phyloP scores from a whole-genome alignment of 2,888 invertebrate species.

The Hermaeophaga mercurialis region DNA sequence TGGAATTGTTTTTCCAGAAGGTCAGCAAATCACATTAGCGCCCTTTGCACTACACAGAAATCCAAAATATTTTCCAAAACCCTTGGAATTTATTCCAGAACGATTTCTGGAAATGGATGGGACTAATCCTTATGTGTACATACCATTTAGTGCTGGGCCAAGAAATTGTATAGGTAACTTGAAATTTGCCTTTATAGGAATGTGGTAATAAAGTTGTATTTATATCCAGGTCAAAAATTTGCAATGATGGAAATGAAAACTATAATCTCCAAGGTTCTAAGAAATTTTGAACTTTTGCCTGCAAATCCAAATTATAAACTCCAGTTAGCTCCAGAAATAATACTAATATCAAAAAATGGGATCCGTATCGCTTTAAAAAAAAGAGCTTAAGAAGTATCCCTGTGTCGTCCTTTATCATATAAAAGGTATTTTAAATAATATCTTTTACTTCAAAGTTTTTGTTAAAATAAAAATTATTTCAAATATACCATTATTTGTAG shows the following conservation, averaged over 20 bases:
- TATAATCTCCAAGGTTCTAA: slow-evolving; percentile 59
- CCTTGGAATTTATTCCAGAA: slow-evolving; percentile 62
- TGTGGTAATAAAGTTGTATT: neutral
- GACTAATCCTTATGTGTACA: slow-evolving; percentile 61
- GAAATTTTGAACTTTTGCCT: slow-evolving; percentile 54
- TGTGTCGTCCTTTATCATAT: too few relatives aligned
- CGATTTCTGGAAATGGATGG: slow-evolving; percentile 58
- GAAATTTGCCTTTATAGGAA: neutral
- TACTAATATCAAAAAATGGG: slow-evolving; percentile 59
- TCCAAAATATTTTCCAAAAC: slow-evolving; percentile 61
- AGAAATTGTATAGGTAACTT: slow-evolving; percentile 60
- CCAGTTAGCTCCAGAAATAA: slow-evolving; percentile 56
- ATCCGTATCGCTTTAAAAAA: slow-evolving; percentile 52
- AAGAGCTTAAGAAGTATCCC: slow-evolving; percentile 14
- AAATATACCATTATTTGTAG: too few relatives aligned
- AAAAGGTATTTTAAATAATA: too few relatives aligned
- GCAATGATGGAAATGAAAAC: slow-evolving; percentile 63
- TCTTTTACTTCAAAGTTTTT: too few relatives aligned
- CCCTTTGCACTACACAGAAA: slow-evolving; percentile 60
- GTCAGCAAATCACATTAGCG: slow-evolving; percentile 55
- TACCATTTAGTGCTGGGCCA: slow-evolving; percentile 69
- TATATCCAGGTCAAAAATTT: slow-evolving; percentile 55
- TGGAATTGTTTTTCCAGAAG: slow-evolving; percentile 49
- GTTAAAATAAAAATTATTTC: too few relatives aligned
- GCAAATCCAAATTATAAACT: slow-evolving; percentile 53